Conservation (phyloP, 2,113 vertebrate genomes). For the Salvelinus fontinalis region DNA sequence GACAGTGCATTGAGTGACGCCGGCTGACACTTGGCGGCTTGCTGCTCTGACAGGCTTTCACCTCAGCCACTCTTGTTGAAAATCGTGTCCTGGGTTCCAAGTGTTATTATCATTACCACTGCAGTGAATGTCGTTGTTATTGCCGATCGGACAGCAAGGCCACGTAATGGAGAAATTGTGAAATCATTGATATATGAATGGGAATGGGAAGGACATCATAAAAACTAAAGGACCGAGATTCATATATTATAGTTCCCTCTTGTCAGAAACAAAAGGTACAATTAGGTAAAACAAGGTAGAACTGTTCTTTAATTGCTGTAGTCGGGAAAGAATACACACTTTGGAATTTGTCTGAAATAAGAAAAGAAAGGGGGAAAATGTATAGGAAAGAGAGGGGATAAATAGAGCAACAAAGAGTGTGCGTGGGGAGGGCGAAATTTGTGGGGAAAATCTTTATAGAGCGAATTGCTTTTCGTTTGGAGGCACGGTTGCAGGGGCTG, state of each 20-base stretch:
- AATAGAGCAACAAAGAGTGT: not conserved
- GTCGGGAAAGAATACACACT: conserved; percentile 8
- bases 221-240: not conserved
- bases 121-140: not conserved
- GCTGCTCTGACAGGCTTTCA: conserved; percentile 24
- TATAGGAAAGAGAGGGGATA: not conserved
- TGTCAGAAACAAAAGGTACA: conserved; percentile 10
- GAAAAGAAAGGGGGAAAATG: not conserved
- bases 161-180: not conserved
- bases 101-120: conserved; percentile 17
- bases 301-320: conserved; percentile 6
- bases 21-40: conserved; percentile 32
- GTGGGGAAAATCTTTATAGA: conserved; percentile 6
- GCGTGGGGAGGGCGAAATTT: not conserved
- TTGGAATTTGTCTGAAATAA: not conserved
- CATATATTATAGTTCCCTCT: not conserved
- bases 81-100: conserved; percentile 35
- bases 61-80: not conserved
- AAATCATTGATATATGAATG: not conserved
- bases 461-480: conserved; percentile 29
- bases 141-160: not conserved
- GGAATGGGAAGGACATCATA: not conserved
- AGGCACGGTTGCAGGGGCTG: conserved; percentile 5
- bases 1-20: conserved; percentile 39
- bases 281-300: not conserved